phyloP scores from a whole-genome alignment of 2,113 vertebrate species.

The Eurystomus gularis region DNA sequence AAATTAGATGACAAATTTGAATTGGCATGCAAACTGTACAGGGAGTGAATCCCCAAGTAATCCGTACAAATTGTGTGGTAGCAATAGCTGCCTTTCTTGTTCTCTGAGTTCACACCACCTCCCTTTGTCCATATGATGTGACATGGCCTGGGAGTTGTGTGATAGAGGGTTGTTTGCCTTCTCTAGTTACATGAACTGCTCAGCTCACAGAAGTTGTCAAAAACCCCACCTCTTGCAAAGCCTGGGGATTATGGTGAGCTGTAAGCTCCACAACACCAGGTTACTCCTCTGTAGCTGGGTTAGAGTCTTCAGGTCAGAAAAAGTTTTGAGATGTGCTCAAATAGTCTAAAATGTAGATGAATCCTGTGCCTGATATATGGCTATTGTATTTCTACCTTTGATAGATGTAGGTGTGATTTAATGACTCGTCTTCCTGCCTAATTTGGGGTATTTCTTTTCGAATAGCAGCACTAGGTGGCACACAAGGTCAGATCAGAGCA shows the following conservation, averaged over 20 bases:
- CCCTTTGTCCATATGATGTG: not conserved
- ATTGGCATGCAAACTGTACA: not conserved
- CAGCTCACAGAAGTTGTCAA: not conserved
- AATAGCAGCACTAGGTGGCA: conserved; percentile 3
- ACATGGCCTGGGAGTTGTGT: not conserved
- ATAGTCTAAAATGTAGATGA: not conserved
- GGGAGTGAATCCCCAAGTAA: not conserved
- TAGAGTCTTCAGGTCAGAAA: not conserved
- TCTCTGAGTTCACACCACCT: not conserved
- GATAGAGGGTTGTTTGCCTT: not conserved
- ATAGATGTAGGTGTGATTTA: not conserved
- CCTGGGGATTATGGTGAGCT: not conserved
- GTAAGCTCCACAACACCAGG: not conserved
- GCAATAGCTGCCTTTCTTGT: not conserved
- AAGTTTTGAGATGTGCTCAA: too few species aligned
- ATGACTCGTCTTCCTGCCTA: not conserved
- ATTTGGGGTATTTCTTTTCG: not conserved
- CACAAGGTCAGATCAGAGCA: not conserved
- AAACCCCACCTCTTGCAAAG: not conserved
- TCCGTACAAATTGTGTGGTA: not conserved
- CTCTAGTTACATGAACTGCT: not conserved
- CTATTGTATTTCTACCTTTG: not conserved
- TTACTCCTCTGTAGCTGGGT: not conserved
- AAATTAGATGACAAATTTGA: conserved; percentile 23
- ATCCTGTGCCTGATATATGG: not conserved